Percentiles rank a stretch among this genome's conserved stretches.
These are phyloP conservation scores for Catocala sponsa DNA, from an alignment of 2,888 invertebrate species.

Conservation along the genomic window DNA sequence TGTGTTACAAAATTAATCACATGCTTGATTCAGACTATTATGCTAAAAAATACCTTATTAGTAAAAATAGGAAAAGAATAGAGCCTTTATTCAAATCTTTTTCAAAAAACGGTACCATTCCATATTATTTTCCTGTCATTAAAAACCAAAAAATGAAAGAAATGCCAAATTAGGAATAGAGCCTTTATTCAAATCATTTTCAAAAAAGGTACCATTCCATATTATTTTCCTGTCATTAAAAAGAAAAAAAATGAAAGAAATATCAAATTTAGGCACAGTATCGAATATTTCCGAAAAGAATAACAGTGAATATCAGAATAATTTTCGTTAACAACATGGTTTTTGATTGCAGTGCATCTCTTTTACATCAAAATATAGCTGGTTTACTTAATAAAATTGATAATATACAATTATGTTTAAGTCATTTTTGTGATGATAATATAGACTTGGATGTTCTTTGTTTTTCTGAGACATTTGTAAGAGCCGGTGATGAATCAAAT, in stretches of 20 bases:
- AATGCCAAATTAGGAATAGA: too few species aligned
- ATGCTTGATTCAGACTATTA: slow-evolving; percentile 1
- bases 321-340: background rate
- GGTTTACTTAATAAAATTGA: background rate
- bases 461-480: background rate
- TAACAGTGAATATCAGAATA: background rate
- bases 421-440: background rate
- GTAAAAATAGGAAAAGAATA: background rate
- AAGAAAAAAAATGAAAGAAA: background rate
- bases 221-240: slow-evolving; percentile 1
- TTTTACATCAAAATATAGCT: background rate
- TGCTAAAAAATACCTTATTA: background rate
- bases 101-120: slow-evolving; percentile 6
- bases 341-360: background rate
- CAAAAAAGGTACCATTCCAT: too few species aligned
- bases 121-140: too few species aligned
- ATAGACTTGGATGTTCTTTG: background rate
- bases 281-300: background rate
- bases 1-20: background rate
- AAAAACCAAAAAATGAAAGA: too few species aligned
- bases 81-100: background rate
- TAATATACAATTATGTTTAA: background rate
- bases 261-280: background rate
- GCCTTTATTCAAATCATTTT: too few species aligned
- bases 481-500: background rate